Conservation (phyloP, 2,797 vertebrate genomes). For the Botia almorhae region DNA sequence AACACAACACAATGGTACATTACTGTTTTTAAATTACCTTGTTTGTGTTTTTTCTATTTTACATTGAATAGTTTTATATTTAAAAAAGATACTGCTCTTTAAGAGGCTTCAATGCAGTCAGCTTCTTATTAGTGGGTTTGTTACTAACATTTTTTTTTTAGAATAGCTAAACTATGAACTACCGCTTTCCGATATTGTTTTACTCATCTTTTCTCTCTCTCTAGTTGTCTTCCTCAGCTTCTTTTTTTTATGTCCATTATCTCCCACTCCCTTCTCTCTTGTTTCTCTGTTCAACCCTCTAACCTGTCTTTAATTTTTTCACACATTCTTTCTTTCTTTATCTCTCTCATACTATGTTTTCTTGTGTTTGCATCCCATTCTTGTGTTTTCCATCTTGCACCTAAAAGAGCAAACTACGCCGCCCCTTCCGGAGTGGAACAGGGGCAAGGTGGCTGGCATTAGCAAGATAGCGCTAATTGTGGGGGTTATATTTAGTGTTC, state of each 20-base stretch:
- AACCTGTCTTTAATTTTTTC: constrained; percentile 44
- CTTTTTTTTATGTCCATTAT: constrained; percentile 63
- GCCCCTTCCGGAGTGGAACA: constrained; percentile 35
- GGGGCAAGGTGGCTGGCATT: constrained; percentile 50
- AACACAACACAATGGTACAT: no score
- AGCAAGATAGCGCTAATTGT: constrained; percentile 68
- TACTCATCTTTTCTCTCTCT: no score
- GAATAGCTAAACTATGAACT: no score
- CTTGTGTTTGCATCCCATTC: constrained; percentile 59
- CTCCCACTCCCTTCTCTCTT: constrained; percentile 70
- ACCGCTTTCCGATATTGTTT: no score
- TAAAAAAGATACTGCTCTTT: no score
- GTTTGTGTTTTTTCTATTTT: no score
- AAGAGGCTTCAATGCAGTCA: no score
- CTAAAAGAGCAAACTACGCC: constrained; percentile 83
- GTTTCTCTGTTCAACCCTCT: constrained; percentile 22
- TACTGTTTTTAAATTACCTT: no score
- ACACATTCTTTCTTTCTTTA: constrained; percentile 42
- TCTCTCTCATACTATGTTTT: constrained; percentile 53
- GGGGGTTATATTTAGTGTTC: constrained; percentile 70
- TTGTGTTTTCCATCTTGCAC: constrained; percentile 72
- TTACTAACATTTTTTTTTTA: no score
- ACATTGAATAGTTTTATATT: no score
- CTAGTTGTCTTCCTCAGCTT: background rate
- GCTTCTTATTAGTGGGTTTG: no score